These are phyloP conservation scores for Tanytarsus gracilentus DNA, from an alignment of 2,888 invertebrate species.

Conservation along the genomic window DNA sequence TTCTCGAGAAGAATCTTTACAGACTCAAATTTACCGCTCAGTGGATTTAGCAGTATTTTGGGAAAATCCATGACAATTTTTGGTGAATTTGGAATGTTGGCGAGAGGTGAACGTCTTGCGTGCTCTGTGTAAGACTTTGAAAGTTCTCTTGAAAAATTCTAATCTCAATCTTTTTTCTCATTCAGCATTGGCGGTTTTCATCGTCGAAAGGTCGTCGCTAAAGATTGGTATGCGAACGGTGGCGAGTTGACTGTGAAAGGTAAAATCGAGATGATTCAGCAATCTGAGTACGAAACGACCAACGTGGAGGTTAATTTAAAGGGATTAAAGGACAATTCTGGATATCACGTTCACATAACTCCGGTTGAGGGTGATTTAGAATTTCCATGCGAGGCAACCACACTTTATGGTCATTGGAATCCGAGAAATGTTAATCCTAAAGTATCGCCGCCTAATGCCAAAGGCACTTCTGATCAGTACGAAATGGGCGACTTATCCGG, in stretches of 20 bases:
- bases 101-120: slow-evolving; percentile 78
- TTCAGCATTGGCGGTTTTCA: slow-evolving; percentile 63
- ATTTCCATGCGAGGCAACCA: slow-evolving; percentile 77
- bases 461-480: slow-evolving; percentile 76
- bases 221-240: slow-evolving; percentile 82
- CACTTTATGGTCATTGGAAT: slow-evolving; percentile 79
- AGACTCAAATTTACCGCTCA: slow-evolving; percentile 64
- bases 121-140: slow-evolving; percentile 69
- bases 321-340: slow-evolving; percentile 56
- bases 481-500: slow-evolving; percentile 77
- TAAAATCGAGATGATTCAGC: slow-evolving; percentile 72
- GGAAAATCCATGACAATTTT: slow-evolving; percentile 79
- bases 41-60: slow-evolving; percentile 63
- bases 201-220: slow-evolving; percentile 72
- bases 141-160: background rate
- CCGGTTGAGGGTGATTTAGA: slow-evolving; percentile 73
- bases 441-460: slow-evolving; percentile 49
- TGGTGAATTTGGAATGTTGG: slow-evolving; percentile 79
- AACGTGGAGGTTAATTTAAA: slow-evolving; percentile 68
- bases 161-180: slow-evolving; percentile 30
- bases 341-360: slow-evolving; percentile 77
- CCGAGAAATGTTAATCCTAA: slow-evolving; percentile 62
- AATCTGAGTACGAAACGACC: slow-evolving; percentile 75
- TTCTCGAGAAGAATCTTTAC: slow-evolving; percentile 69
- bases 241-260: slow-evolving; percentile 56